phyloP scores from a whole-genome alignment of 2,888 invertebrate species.

The Biston stratarius region DNA sequence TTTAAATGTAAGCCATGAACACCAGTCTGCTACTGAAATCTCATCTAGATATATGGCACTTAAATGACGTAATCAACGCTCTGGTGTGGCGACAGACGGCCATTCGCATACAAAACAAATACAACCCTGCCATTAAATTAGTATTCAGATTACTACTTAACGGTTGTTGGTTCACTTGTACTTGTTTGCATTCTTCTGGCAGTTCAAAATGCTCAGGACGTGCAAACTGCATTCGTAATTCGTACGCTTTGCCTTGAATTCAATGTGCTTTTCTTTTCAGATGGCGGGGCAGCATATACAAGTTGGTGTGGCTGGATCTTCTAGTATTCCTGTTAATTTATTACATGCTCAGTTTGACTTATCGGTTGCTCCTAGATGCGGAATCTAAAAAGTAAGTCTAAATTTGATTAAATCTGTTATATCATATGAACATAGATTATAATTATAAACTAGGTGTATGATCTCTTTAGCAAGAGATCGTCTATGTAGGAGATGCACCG shows the following conservation, averaged over 20 bases:
- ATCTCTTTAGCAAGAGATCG: no score
- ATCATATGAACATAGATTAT: no score
- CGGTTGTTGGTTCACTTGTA: slow-evolving; percentile 12
- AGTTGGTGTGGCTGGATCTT: slow-evolving; percentile 96
- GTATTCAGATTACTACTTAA: slow-evolving; percentile 45
- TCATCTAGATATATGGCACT: slow-evolving; percentile 27
- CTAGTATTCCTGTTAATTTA: slow-evolving; percentile 92
- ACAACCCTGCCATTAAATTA: slow-evolving; percentile 49
- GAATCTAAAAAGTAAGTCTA: slow-evolving; percentile 89
- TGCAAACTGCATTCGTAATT: slow-evolving; percentile 27
- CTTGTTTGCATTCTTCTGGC: slow-evolving; percentile 21
- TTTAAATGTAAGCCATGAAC: slow-evolving; percentile 38
- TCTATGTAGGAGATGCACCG: no score
- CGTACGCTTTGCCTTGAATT: slow-evolving; percentile 26
- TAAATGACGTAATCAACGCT: slow-evolving; percentile 55
- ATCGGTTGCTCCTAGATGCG: slow-evolving; percentile 89
- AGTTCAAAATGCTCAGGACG: slow-evolving; percentile 18
- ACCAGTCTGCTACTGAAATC: slow-evolving; percentile 28
- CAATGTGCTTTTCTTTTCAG: slow-evolving; percentile 83
- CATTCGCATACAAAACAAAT: slow-evolving; percentile 56
- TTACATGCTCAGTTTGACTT: slow-evolving; percentile 91
- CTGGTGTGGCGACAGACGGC: slow-evolving; percentile 52
- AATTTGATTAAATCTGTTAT: background rate
- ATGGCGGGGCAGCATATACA: slow-evolving; percentile 98
- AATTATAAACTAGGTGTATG: no score